These are phyloP conservation scores for Regulus satrapa DNA, from an alignment of 2,113 vertebrate genomes.

Conservation along the genomic window DNA sequence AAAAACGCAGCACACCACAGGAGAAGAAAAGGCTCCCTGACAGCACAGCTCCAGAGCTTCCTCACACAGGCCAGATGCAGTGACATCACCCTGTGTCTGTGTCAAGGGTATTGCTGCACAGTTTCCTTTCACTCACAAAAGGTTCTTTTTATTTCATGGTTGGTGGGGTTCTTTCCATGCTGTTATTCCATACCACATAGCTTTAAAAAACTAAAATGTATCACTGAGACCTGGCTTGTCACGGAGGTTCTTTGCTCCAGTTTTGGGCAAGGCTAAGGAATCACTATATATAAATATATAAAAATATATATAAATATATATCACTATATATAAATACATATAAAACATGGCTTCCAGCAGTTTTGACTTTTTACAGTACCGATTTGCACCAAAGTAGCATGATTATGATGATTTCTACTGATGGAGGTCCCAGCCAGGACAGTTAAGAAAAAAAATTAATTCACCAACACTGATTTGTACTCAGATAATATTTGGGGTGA, in stretches of 20 bases:
- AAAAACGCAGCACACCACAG: background rate
- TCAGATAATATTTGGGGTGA: background rate
- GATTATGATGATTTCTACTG: background rate
- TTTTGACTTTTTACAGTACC: background rate
- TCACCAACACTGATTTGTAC: background rate
- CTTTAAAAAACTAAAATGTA: background rate
- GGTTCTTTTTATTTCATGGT: background rate
- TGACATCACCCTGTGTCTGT: background rate
- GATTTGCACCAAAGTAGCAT: background rate
- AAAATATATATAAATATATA: too few species aligned
- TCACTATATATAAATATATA: accelerated
- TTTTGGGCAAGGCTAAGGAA: background rate
- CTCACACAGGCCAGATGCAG: background rate
- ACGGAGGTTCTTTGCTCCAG: background rate
- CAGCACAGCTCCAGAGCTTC: background rate
- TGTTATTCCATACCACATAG: background rate
- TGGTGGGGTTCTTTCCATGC: accelerated
- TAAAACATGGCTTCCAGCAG: background rate
- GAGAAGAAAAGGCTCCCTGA: background rate
- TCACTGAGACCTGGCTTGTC: background rate
- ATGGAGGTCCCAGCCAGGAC: background rate
- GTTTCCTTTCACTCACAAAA: background rate
- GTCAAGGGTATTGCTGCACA: background rate
- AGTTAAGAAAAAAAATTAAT: background rate
- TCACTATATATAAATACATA: too few species aligned